These are phyloP conservation scores for Apis dorsata DNA, from an alignment of 1,140 invertebrate species.

Conservation along the genomic window DNA sequence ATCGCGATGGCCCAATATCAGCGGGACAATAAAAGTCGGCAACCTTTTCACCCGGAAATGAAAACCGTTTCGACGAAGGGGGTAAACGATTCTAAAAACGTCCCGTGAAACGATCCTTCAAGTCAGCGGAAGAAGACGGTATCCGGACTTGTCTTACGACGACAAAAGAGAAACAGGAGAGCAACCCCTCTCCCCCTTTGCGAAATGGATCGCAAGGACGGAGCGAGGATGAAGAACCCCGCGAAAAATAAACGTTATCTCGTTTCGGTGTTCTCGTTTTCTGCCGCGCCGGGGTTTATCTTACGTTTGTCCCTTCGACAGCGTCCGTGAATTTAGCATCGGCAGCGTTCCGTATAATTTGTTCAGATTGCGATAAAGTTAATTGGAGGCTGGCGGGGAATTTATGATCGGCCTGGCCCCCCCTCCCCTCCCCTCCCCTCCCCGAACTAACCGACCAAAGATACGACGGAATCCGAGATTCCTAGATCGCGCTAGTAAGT, in stretches of 20 bases:
- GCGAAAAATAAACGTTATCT: constrained; percentile 36
- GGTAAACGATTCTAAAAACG: not conserved
- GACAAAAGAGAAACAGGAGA: not conserved
- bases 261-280: constrained; percentile 35
- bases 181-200: too few species aligned
- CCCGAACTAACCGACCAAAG: constrained; percentile 3
- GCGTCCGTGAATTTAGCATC: constrained; percentile 50
- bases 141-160: not conserved
- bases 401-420: constrained; percentile 47
- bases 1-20: not conserved
- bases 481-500: constrained; percentile 60
- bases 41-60: not conserved
- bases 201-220: not conserved
- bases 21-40: not conserved
- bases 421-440: too few species aligned
- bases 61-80: not conserved
- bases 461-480: constrained; percentile 28
- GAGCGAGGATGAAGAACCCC: not conserved
- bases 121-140: not conserved
- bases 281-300: constrained; percentile 11
- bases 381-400: constrained; percentile 56
- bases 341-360: constrained; percentile 55
- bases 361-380: constrained; percentile 62
- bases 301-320: not conserved
- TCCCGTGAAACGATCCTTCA: not conserved